A percentile compares a stretch with the other conserved stretches of the same genome.
Evolutionary conservation across 53 echinoderm and acorn worm species (phyloP).

Genomic region (Patiria pectinifera): DNA sequence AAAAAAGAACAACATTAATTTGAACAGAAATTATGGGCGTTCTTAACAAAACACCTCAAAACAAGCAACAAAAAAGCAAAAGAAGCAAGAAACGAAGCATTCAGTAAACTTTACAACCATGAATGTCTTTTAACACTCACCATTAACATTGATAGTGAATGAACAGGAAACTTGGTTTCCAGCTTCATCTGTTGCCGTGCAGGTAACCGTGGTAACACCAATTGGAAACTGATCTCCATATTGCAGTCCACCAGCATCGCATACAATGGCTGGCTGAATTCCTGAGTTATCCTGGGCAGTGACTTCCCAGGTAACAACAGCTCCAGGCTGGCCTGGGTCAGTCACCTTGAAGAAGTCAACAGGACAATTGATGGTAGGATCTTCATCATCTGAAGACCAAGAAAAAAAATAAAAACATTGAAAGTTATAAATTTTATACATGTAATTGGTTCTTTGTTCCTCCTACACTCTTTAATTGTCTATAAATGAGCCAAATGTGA

Average conservation of each 20-base stretch:
- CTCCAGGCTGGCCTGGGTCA: slow-evolving; percentile 14
- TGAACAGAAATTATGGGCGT: too few relatives aligned
- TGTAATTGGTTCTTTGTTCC: background rate
- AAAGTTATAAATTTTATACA: too few relatives aligned
- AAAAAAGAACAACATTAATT: too few relatives aligned
- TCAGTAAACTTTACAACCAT: background rate
- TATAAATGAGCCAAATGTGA: too few relatives aligned
- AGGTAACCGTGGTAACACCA: slow-evolving; percentile 15
- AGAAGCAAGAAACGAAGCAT: too few relatives aligned
- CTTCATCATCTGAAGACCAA: background rate
- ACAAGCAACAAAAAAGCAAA: too few relatives aligned
- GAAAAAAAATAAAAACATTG: background rate
- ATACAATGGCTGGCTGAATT: background rate
- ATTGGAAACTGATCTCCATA: slow-evolving; percentile 5
- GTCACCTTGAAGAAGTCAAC: background rate
- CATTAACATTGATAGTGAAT: background rate
- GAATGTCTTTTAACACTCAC: background rate
- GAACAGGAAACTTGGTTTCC: background rate
- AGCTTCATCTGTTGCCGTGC: slow-evolving; percentile 20
- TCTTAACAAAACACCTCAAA: too few relatives aligned
- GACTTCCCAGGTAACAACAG: slow-evolving; percentile 15
- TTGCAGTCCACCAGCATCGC: slow-evolving; percentile 1
- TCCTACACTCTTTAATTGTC: too few relatives aligned
- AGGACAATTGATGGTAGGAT: background rate
- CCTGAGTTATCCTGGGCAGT: slow-evolving; percentile 39